Evolutionary conservation across 1,140 invertebrate genomes (phyloP).

Genomic region (Pseudomyrmex flavicornis): DNA sequence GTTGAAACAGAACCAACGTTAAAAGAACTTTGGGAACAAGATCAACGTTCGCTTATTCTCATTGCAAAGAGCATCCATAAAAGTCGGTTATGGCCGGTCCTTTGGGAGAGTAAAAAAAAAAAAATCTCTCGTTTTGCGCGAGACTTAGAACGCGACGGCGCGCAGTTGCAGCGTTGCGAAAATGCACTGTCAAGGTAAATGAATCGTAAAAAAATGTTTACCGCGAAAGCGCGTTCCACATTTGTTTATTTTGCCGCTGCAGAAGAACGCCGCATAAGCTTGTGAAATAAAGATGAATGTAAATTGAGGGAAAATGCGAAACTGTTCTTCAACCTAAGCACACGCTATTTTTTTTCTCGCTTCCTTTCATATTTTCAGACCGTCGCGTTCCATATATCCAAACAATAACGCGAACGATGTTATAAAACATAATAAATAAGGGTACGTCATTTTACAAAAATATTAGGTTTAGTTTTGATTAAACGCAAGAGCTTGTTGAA

Average conservation of each 20-base stretch:
- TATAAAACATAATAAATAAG: neutral
- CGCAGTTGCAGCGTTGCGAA: conserved; percentile 31
- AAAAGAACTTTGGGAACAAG: conserved; percentile 30
- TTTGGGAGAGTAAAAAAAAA: conserved; percentile 31
- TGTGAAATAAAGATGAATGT: conserved; percentile 57
- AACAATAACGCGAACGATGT: conserved; percentile 16
- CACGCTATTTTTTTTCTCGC: conserved; percentile 32
- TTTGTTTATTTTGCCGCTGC: conserved; percentile 48
- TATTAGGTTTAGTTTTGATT: too few species aligned
- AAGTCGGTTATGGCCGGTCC: conserved; percentile 15
- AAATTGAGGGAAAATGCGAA: conserved; percentile 53
- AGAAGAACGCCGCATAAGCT: conserved; percentile 27
- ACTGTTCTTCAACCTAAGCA: conserved; percentile 38
- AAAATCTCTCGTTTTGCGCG: conserved; percentile 15
- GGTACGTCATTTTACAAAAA: too few species aligned
- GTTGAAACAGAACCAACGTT: conserved; percentile 8
- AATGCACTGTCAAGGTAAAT: conserved; percentile 49
- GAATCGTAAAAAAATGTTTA: conserved; percentile 47
- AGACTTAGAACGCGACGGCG: conserved; percentile 37
- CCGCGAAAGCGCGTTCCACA: neutral
- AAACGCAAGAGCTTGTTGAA: too few species aligned
- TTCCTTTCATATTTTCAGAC: conserved; percentile 29
- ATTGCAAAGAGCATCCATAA: conserved; percentile 47
- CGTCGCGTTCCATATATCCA: conserved; percentile 11
- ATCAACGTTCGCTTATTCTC: conserved; percentile 41